phyloP scores from a whole-genome alignment of 2,888 invertebrate genomes.

The Lumbricus terrestris region DNA sequence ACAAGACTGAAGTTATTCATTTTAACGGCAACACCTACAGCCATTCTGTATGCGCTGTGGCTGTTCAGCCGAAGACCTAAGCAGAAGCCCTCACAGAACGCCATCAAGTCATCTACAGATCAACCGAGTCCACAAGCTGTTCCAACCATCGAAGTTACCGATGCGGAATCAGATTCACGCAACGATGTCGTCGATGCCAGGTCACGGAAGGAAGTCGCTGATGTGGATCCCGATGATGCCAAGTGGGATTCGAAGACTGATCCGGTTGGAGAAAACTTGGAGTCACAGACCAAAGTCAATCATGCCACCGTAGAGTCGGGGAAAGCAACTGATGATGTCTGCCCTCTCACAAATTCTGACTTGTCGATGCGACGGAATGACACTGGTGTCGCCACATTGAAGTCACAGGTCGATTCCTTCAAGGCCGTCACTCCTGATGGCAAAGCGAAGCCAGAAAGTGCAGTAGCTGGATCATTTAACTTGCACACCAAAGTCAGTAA shows the following conservation, averaged over 20 bases:
- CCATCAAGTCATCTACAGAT: not conserved
- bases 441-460: not conserved
- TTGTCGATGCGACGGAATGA: not conserved
- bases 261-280: not conserved
- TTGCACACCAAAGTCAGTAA: not conserved
- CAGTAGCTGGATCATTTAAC: not conserved
- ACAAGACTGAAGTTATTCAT: constrained; percentile 6
- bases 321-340: not conserved
- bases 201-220: not conserved
- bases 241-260: not conserved
- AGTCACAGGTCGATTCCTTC: not conserved
- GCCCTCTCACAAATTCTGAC: not conserved
- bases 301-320: not conserved
- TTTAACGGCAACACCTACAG: constrained; percentile 13
- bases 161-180: not conserved
- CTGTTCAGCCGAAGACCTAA: not conserved
- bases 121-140: not conserved
- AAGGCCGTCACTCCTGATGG: not conserved
- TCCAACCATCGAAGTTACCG: constrained; percentile 4
- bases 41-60: constrained; percentile 7
- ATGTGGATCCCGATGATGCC: not conserved
- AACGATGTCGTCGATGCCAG: not conserved
- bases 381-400: not conserved
- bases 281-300: not conserved
- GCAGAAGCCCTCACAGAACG: not conserved